phyloP scores from a whole-genome alignment of 2,797 vertebrate genomes.

The Sarcophilus harrisii region DNA sequence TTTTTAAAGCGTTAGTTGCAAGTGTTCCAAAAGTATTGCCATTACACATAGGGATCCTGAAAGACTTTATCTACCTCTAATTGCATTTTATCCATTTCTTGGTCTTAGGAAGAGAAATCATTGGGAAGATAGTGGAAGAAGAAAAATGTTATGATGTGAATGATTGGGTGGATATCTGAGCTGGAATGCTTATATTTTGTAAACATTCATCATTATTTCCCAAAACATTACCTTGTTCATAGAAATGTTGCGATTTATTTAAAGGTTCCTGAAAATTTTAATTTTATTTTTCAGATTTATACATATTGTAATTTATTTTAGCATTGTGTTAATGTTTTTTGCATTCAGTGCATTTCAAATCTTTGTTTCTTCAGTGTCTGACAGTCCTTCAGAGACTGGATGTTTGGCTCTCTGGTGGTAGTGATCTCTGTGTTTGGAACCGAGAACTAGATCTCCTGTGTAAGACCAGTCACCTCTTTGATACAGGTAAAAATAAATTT shows the following conservation, averaged over 20 bases:
- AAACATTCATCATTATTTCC: background rate
- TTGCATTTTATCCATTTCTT: background rate
- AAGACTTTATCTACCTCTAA: background rate
- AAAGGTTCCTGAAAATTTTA: conserved; percentile 16
- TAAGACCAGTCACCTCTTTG: conserved; percentile 90
- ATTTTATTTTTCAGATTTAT: conserved; percentile 24
- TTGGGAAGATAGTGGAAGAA: background rate
- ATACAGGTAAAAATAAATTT: conserved; percentile 87
- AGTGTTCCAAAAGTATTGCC: background rate
- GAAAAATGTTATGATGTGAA: background rate
- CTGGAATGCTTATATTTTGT: background rate
- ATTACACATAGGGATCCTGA: background rate
- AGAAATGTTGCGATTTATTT: conserved; percentile 32
- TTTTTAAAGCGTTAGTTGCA: background rate
- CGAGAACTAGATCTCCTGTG: conserved; percentile 92
- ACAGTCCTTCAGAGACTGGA: conserved; percentile 91
- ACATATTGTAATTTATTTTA: conserved; percentile 18
- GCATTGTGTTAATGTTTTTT: conserved; percentile 17
- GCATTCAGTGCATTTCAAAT: conserved; percentile 41
- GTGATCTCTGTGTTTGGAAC: conserved; percentile 95
- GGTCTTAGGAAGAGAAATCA: background rate
- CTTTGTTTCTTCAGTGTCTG: conserved; percentile 90
- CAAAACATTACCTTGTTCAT: background rate
- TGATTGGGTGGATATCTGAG: background rate
- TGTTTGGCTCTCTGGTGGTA: conserved; percentile 93